Percentiles rank a stretch among this genome's conserved stretches.
Conservation (phyloP, 2,888 invertebrate species). For the Ormyrus pomaceus region DNA sequence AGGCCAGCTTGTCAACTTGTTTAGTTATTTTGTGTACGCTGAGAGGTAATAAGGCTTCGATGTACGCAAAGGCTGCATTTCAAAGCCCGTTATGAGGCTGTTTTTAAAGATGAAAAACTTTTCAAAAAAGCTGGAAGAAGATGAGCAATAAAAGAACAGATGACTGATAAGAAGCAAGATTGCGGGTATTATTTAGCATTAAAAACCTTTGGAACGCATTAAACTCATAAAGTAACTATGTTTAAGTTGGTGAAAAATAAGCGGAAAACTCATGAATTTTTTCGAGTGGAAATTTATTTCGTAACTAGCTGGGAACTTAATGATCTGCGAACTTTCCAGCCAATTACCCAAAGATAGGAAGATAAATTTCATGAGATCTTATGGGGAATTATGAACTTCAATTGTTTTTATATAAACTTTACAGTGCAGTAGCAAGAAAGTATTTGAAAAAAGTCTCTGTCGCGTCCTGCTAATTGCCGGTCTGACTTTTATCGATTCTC, state of each 20-base stretch:
- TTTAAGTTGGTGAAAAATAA: conserved; percentile 50
- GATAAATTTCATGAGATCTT: conserved; percentile 46
- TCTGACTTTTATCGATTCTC: background rate
- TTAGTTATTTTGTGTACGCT: no score
- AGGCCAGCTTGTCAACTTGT: no score
- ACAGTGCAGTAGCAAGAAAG: background rate
- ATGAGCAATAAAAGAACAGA: no score
- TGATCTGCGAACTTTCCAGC: conserved; percentile 52
- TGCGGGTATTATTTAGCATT: no score
- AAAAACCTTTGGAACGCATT: background rate
- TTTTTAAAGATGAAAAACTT: no score
- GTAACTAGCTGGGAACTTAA: conserved; percentile 47
- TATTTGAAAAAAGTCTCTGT: no score
- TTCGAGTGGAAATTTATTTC: conserved; percentile 50
- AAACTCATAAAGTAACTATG: conserved; percentile 11
- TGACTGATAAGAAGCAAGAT: no score
- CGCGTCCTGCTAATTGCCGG: background rate
- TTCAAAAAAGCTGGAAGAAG: no score
- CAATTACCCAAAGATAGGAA: conserved; percentile 42
- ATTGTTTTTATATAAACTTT: conserved; percentile 11
- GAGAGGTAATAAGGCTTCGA: no score
- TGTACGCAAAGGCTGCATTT: no score
- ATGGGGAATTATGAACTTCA: conserved; percentile 14
- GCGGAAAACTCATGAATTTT: conserved; percentile 33
- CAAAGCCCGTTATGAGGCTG: no score